A percentile compares a stretch with the other conserved stretches of the same genome.
These are phyloP conservation scores for Pogonocichla stellata DNA, from an alignment of 2,113 vertebrate genomes.

Conservation along the genomic window DNA sequence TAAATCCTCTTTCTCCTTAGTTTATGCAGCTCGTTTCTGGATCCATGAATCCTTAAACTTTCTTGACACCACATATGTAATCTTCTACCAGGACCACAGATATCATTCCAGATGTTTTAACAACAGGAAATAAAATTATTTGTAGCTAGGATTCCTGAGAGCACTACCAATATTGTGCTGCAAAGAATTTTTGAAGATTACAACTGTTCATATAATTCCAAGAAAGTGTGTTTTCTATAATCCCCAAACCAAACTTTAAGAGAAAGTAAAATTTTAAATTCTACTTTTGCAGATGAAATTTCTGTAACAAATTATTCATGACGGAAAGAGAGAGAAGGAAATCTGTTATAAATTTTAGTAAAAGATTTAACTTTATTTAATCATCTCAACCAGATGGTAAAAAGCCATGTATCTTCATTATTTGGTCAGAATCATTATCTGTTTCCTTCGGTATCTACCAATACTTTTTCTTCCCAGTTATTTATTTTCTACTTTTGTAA, in stretches of 20 bases:
- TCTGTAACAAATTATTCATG: not conserved
- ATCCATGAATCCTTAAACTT: not conserved
- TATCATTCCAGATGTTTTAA: not conserved
- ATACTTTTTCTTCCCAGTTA: accelerated
- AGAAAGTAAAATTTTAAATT: not conserved
- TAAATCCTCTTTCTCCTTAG: not conserved
- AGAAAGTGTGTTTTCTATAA: not conserved
- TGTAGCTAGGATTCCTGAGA: not conserved
- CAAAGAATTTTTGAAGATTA: not conserved
- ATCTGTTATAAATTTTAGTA: not conserved
- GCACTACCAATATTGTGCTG: not conserved
- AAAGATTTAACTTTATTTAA: not conserved
- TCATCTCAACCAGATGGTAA: not conserved
- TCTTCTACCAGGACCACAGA: not conserved
- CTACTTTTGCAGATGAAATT: not conserved
- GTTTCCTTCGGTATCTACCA: not conserved
- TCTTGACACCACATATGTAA: not conserved
- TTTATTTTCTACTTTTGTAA: not conserved
- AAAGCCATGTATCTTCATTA: not conserved
- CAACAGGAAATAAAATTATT: not conserved
- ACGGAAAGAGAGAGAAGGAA: not conserved
- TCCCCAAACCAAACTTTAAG: not conserved
- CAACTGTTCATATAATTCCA: not conserved
- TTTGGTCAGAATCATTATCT: not conserved
- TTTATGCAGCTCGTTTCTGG: not conserved